phyloP scores from a whole-genome alignment of 2,888 invertebrate species.

The Athalia cordata region DNA sequence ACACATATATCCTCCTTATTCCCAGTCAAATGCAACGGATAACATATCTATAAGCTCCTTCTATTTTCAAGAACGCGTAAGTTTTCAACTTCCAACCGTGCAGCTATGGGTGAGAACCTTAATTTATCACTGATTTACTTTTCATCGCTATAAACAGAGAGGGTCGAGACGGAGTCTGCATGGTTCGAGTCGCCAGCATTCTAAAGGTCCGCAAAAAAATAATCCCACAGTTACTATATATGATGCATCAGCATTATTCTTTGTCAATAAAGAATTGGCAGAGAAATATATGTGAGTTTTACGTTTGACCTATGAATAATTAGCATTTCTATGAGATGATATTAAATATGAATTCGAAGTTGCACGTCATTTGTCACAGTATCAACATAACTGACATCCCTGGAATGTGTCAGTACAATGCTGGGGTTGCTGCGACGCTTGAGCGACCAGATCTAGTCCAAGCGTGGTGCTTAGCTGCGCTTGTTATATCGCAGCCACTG shows the following conservation, averaged over 20 bases:
- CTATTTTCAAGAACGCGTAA: conserved; percentile 87
- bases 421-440: conserved; percentile 83
- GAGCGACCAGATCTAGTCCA: conserved; percentile 88
- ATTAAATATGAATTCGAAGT: neutral
- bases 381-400: conserved; percentile 68
- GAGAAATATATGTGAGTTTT: conserved; percentile 83
- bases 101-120: too few species aligned
- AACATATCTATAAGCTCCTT: conserved; percentile 82
- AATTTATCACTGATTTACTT: conserved; percentile 9
- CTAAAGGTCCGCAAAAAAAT: conserved; percentile 65
- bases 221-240: conserved; percentile 83
- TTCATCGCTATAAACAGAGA: conserved; percentile 56
- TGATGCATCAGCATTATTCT: conserved; percentile 84
- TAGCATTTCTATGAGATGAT: conserved; percentile 29
- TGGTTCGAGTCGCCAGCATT: conserved; percentile 59
- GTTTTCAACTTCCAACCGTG: conserved; percentile 53
- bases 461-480: conserved; percentile 90
- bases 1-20: conserved; percentile 74
- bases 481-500: conserved; percentile 75
- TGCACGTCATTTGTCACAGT: conserved; percentile 53
- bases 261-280: conserved; percentile 87
- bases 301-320: conserved; percentile 23
- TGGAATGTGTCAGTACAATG: conserved; percentile 88
- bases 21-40: conserved; percentile 60
- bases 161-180: conserved; percentile 63